Percentiles rank a stretch among this genome's conserved stretches.
phyloP scores from a whole-genome alignment of 2,113 vertebrate genomes.

The Casuarius casuarius region DNA sequence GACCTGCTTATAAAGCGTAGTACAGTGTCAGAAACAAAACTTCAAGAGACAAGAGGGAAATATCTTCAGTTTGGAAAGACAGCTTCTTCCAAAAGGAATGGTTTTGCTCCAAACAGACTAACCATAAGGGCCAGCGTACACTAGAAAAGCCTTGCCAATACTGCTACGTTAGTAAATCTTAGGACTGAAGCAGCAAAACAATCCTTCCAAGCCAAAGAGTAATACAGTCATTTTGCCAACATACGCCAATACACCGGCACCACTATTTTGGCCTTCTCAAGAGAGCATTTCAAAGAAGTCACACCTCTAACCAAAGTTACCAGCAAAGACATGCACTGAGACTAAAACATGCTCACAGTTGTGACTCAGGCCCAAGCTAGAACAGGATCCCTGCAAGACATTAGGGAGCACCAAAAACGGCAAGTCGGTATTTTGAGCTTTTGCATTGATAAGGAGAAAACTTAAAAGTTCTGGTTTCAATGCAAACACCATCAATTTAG shows the following conservation, averaged over 20 bases:
- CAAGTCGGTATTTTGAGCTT: background rate
- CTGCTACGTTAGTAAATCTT: background rate
- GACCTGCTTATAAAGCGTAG: background rate
- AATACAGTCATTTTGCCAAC: background rate
- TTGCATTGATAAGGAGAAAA: background rate
- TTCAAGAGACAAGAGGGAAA: background rate
- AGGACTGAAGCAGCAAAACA: background rate
- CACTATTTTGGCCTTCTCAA: background rate
- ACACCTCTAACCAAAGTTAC: background rate
- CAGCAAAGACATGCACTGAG: conserved; percentile 2
- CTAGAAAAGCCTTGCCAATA: background rate
- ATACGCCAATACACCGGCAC: background rate
- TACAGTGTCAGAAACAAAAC: background rate
- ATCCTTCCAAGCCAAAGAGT: background rate
- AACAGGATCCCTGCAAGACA: background rate
- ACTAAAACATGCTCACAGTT: background rate
- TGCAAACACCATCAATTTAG: background rate
- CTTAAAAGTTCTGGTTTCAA: background rate
- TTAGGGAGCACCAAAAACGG: background rate
- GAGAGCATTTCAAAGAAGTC: background rate
- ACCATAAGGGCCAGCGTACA: background rate
- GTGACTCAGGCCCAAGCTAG: conserved; percentile 8
- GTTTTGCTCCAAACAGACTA: background rate
- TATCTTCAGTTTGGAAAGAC: background rate
- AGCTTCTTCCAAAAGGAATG: background rate